These are phyloP conservation scores for Clunio marinus DNA, from an alignment of 2,888 invertebrate species.

Conservation along the genomic window DNA sequence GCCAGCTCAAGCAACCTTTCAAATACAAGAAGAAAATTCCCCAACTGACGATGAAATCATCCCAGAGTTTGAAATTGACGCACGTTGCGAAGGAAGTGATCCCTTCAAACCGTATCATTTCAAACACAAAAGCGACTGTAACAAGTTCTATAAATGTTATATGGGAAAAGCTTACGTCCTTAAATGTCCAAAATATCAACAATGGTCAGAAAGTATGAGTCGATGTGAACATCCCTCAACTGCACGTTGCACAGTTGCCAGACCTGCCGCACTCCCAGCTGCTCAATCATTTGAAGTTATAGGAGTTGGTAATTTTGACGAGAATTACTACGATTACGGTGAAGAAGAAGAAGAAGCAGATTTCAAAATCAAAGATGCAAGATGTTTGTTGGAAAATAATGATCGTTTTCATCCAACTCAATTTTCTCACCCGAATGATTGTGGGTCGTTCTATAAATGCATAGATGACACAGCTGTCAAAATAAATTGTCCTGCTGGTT, in stretches of 20 bases:
- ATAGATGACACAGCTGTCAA: background rate
- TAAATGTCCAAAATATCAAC: constrained; percentile 30
- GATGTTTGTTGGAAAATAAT: background rate
- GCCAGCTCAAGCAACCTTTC: background rate
- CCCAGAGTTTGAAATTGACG: constrained; percentile 18
- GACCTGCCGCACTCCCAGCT: background rate
- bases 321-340: background rate
- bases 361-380: background rate
- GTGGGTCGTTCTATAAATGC: constrained; percentile 28
- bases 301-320: background rate
- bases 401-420: constrained; percentile 18
- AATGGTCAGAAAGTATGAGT: constrained; percentile 5
- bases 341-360: background rate
- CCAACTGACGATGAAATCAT: background rate
- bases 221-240: constrained; percentile 26
- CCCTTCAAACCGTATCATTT: constrained; percentile 26
- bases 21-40: background rate
- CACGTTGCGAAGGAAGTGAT: constrained; percentile 33
- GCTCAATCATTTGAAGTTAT: background rate
- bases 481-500: background rate
- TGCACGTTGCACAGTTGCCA: background rate
- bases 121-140: constrained; percentile 10
- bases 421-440: constrained; percentile 20
- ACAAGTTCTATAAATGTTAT: constrained; percentile 34
- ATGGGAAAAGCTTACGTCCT: constrained; percentile 33